Conservation (phyloP, 1,140 invertebrate species). For the Drosophila kanapiae region DNA sequence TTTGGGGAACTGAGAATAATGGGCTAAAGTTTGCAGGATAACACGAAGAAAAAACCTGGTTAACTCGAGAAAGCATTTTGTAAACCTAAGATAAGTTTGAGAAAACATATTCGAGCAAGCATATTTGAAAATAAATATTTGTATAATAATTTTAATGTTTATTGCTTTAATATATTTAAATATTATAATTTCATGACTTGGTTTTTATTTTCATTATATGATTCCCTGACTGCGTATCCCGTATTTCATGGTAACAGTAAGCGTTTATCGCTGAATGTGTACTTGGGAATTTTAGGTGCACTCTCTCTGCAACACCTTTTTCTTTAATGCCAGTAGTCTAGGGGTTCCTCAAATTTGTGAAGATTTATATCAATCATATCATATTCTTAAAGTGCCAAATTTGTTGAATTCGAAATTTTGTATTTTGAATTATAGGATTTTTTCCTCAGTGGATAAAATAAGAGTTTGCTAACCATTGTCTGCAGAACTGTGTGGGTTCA, state of each 20-base stretch:
- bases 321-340: neutral
- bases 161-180: neutral
- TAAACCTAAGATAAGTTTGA: neutral
- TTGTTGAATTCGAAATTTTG: neutral
- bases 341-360: neutral
- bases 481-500: constrained; percentile 21
- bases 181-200: neutral
- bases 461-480: constrained; percentile 16
- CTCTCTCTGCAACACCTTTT: neutral
- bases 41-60: neutral
- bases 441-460: constrained; percentile 7
- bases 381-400: neutral
- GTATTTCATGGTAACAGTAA: no score
- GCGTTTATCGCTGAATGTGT: neutral
- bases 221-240: neutral
- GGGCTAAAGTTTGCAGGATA: neutral
- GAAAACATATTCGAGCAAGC: no score
- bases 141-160: neutral
- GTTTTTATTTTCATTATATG: neutral
- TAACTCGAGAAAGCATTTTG: neutral
- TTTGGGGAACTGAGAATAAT: constrained; percentile 7
- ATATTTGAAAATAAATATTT: neutral
- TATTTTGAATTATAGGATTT: neutral
- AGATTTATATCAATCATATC: neutral
- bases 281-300: neutral